Percentiles rank a stretch among this genome's conserved stretches.
phyloP scores from a whole-genome alignment of 1,140 invertebrate genomes.

The Zaprionus kolodkinae region DNA sequence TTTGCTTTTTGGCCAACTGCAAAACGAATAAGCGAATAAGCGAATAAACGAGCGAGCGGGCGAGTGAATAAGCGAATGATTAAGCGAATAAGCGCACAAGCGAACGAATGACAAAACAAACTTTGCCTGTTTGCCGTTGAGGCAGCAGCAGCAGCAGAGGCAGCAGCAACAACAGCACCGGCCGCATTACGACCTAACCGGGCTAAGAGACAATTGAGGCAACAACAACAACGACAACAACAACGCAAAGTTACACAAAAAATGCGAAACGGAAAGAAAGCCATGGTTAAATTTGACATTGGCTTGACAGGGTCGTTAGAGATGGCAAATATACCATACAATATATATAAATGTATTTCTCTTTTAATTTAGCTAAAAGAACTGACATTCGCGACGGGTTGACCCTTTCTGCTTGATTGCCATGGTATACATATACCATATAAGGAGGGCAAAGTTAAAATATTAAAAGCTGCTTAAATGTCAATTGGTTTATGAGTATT shows the following conservation, averaged over 20 bases:
- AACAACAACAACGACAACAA: slow-evolving; percentile 17
- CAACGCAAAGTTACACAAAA: neutral
- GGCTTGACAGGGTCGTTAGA: slow-evolving; percentile 21
- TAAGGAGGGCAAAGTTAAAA: too few relatives aligned
- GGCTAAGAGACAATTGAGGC: slow-evolving; percentile 14
- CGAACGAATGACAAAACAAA: slow-evolving; percentile 58
- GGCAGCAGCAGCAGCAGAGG: slow-evolving; percentile 14
- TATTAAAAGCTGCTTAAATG: neutral
- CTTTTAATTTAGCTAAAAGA: slow-evolving; percentile 18
- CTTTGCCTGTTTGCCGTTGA: slow-evolving; percentile 62
- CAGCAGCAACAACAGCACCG: slow-evolving; percentile 24
- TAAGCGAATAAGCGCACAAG: slow-evolving; percentile 38
- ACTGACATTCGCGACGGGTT: slow-evolving; percentile 11
- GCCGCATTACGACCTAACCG: slow-evolving; percentile 27
- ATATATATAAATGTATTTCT: neutral
- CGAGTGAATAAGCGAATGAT: slow-evolving; percentile 27
- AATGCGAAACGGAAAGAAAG: slow-evolving; percentile 6
- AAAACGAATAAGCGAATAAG: slow-evolving; percentile 46
- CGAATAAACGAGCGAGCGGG: slow-evolving; percentile 13
- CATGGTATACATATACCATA: neutral
- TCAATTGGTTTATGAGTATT: neutral
- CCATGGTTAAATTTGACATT: slow-evolving; percentile 33
- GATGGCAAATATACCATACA: slow-evolving; percentile 24
- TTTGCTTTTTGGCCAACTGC: slow-evolving; percentile 65
- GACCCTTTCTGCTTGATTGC: slow-evolving; percentile 39